Conservation (phyloP, 2,797 vertebrate species). For the Scleropages formosus region DNA sequence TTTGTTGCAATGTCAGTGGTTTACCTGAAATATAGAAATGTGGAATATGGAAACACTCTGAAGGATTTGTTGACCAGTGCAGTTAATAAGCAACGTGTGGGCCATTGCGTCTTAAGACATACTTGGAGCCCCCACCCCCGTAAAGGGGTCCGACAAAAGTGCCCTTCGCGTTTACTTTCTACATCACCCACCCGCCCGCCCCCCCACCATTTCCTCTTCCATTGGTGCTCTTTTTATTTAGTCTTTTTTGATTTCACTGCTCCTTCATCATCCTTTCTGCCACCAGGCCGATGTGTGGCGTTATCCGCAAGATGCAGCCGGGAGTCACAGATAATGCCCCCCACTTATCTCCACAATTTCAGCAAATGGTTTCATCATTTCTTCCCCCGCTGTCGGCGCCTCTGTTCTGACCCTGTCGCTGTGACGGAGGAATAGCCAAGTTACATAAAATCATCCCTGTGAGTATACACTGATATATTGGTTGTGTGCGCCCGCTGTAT, state of each 20-base stretch:
- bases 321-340: constrained; percentile 8
- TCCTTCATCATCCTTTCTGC: constrained; percentile 20
- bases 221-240: constrained; percentile 7
- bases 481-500: neutral
- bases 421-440: neutral
- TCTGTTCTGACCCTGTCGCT: neutral
- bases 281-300: neutral
- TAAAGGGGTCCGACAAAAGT: constrained; percentile 7
- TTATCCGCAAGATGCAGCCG: constrained; percentile 11
- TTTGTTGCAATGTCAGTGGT: no score
- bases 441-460: neutral
- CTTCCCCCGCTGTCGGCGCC: neutral
- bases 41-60: neutral
- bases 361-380: constrained; percentile 22
- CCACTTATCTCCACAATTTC: constrained; percentile 17
- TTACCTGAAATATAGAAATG: neutral
- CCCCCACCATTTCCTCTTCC: neutral
- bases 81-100: constrained; percentile 12
- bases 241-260: constrained; percentile 18
- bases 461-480: neutral
- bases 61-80: neutral
- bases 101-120: neutral
- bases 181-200: neutral
- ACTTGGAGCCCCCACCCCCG: neutral
- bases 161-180: neutral